A percentile compares a stretch with the other conserved stretches of the same genome.
phyloP scores from a whole-genome alignment of 2,888 invertebrate species.

The Priocnemis perturbator region DNA sequence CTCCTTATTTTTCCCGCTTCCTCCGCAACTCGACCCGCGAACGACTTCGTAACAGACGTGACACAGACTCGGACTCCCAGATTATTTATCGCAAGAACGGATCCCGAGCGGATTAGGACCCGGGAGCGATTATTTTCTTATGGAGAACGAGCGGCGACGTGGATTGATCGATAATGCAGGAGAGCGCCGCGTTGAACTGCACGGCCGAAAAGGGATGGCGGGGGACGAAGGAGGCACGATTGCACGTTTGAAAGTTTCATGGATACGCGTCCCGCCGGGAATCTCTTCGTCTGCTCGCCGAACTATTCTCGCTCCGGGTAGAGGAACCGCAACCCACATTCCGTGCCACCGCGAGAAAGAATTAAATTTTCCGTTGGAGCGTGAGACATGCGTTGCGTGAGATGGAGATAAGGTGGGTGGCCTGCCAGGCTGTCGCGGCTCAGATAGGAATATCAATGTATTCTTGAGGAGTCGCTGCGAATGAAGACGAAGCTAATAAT shows the following conservation, averaged over 20 bases:
- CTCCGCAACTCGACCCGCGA: too few relatives aligned
- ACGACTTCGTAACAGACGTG: constrained; percentile 20
- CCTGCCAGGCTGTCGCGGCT: too few relatives aligned
- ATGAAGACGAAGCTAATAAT: too few relatives aligned
- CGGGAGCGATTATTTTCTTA: constrained; percentile 21
- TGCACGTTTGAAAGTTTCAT: constrained; percentile 13
- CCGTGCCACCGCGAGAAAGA: not conserved
- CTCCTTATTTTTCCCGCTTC: not conserved
- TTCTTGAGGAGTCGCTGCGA: too few relatives aligned
- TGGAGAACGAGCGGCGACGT: constrained; percentile 25
- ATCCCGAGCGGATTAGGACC: constrained; percentile 22
- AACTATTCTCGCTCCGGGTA: constrained; percentile 12
- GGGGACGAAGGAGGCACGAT: not conserved
- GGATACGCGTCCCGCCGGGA: not conserved
- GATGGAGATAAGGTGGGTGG: too few relatives aligned
- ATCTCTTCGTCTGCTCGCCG: constrained; percentile 7
- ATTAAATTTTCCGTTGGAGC: too few relatives aligned
- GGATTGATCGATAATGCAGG: constrained; percentile 20
- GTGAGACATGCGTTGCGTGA: too few relatives aligned
- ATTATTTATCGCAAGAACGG: constrained; percentile 44
- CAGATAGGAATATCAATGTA: too few relatives aligned
- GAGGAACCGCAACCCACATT: constrained; percentile 16
- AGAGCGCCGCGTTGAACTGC: not conserved
- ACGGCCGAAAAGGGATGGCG: not conserved
- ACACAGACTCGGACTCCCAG: constrained; percentile 24